Evolutionary conservation across 1,140 invertebrate species (phyloP).

Genomic region (Drosophila ambigua): DNA sequence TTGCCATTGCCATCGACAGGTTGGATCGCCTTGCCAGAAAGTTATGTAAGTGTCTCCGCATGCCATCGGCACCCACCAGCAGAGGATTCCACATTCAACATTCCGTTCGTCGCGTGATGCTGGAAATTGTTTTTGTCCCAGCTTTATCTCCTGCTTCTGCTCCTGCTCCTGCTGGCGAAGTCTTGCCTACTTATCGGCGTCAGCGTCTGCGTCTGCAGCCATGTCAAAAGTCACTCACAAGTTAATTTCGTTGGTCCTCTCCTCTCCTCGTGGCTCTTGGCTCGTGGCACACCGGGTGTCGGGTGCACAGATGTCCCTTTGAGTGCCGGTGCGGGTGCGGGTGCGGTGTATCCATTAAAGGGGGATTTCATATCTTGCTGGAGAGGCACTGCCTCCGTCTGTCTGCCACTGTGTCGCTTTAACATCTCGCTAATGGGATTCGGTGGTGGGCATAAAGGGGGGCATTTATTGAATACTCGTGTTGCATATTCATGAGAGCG

Average conservation of each 20-base stretch:
- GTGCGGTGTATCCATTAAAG: slow-evolving; percentile 23
- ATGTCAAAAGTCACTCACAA: slow-evolving; percentile 67
- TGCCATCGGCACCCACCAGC: neutral
- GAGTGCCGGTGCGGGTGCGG: neutral
- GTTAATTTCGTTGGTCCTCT: slow-evolving; percentile 66
- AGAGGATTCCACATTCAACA: too few relatives aligned
- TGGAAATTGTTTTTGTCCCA: neutral
- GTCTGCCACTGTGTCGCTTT: slow-evolving; percentile 4
- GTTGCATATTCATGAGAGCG: slow-evolving; percentile 52
- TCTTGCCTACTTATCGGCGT: slow-evolving; percentile 68
- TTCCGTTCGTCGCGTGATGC: neutral
- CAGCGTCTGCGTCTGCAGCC: slow-evolving; percentile 39
- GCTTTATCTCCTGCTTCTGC: neutral
- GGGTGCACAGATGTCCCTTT: slow-evolving; percentile 16
- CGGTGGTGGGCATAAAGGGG: neutral
- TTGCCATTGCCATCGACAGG: slow-evolving; percentile 26
- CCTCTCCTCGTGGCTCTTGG: too few relatives aligned
- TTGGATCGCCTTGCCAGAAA: slow-evolving; percentile 42
- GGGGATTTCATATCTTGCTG: neutral
- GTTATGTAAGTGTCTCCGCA: slow-evolving; percentile 44
- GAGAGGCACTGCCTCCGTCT: neutral
- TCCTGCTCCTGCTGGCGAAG: slow-evolving; percentile 15
- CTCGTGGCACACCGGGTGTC: slow-evolving; percentile 40
- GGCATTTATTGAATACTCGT: slow-evolving; percentile 46
- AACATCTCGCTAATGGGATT: slow-evolving; percentile 14